phyloP scores from a whole-genome alignment of 2,888 invertebrate genomes.

The Desoria tigrina region DNA sequence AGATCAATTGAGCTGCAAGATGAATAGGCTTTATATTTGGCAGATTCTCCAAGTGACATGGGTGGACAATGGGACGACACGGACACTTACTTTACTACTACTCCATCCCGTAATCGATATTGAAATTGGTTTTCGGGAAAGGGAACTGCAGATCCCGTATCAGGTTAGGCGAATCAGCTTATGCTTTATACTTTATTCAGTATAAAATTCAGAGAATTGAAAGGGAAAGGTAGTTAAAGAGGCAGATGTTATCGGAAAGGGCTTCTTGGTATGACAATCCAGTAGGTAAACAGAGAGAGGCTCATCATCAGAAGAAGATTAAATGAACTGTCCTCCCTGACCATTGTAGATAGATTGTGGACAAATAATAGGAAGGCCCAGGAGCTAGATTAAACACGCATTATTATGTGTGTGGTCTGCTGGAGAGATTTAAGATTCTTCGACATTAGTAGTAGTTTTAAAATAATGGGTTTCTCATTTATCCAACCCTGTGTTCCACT shows the following conservation, averaged over 20 bases:
- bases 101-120: too few species aligned
- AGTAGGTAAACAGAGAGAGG: neutral
- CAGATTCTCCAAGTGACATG: too few species aligned
- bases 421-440: neutral
- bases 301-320: conserved; percentile 8
- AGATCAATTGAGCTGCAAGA: too few species aligned
- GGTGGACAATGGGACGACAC: too few species aligned
- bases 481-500: neutral
- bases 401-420: conserved; percentile 39
- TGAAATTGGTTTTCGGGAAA: too few species aligned
- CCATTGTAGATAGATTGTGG: conserved; percentile 8
- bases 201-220: too few species aligned
- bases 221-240: neutral
- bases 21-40: too few species aligned
- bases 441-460: neutral
- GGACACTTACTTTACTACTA: too few species aligned
- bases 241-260: conserved; percentile 6
- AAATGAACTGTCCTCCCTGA: conserved; percentile 11
- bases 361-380: conserved; percentile 1
- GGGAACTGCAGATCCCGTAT: too few species aligned
- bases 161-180: too few species aligned
- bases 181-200: too few species aligned
- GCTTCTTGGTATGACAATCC: neutral
- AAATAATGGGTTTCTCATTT: conserved; percentile 9
- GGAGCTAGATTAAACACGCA: conserved; percentile 2